These are phyloP conservation scores for Drosophila nikananu DNA, from an alignment of 1,140 invertebrate genomes.

Conservation along the genomic window DNA sequence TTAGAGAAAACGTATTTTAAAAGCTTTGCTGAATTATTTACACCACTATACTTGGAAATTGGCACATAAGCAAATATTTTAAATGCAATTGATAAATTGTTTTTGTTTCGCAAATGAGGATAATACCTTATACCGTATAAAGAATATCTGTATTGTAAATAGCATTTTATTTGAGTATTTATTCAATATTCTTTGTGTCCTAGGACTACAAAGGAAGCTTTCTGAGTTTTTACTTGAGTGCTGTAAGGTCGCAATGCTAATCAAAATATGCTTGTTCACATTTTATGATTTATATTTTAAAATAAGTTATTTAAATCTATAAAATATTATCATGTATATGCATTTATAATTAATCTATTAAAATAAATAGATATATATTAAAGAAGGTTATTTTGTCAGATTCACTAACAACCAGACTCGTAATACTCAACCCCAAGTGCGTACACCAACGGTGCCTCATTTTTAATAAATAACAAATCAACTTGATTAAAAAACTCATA, in stretches of 20 bases:
- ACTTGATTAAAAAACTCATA: not conserved
- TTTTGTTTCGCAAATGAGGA: too few species aligned
- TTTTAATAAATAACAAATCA: not conserved
- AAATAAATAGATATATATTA: too few species aligned
- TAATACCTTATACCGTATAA: too few species aligned
- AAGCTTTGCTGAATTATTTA: constrained; percentile 3
- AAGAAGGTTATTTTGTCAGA: too few species aligned
- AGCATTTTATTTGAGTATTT: not conserved
- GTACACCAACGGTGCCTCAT: not conserved
- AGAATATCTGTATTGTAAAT: too few species aligned
- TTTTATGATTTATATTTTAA: not conserved
- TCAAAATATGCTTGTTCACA: too few species aligned
- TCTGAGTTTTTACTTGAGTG: not conserved
- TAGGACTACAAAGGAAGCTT: not conserved
- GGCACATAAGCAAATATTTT: not conserved
- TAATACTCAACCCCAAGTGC: not conserved
- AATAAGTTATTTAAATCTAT: not conserved
- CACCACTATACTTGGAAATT: not conserved
- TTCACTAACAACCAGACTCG: too few species aligned
- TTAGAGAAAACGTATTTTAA: constrained; percentile 3
- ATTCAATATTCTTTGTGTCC: not conserved
- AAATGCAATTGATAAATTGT: too few species aligned
- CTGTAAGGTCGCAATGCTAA: too few species aligned
- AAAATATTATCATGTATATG: too few species aligned
- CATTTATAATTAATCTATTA: too few species aligned